Evolutionary conservation across 2,888 invertebrate genomes (phyloP).

Genomic region (Melieria omissa): DNA sequence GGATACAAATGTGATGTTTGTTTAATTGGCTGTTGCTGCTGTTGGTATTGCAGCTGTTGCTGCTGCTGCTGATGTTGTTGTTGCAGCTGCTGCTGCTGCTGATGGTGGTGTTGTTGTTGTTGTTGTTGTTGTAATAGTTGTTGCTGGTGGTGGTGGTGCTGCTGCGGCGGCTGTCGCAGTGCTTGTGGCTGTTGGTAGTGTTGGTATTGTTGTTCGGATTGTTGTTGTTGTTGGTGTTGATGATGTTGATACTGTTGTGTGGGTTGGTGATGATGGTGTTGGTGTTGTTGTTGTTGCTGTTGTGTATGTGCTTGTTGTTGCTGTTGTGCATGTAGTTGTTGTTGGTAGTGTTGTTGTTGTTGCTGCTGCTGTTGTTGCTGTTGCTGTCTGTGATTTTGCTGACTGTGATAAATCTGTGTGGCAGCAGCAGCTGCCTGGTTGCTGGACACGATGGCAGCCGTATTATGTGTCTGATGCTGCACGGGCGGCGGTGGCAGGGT

Average conservation of each 20-base stretch:
- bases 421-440: conserved; percentile 55
- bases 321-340: conserved; percentile 47
- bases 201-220: conserved; percentile 43
- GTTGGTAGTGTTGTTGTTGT: conserved; percentile 46
- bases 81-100: conserved; percentile 46
- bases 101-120: conserved; percentile 47
- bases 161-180: conserved; percentile 46
- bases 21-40: conserved; percentile 59
- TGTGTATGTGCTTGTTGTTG: conserved; percentile 38
- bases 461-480: conserved; percentile 67
- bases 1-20: conserved; percentile 66
- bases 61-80: conserved; percentile 49
- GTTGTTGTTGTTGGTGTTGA: conserved; percentile 47
- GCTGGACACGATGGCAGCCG: conserved; percentile 63
- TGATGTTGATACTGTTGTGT: conserved; percentile 51
- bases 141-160: conserved; percentile 50
- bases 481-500: conserved; percentile 64
- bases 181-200: conserved; percentile 45
- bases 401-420: conserved; percentile 50
- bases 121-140: conserved; percentile 49
- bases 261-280: conserved; percentile 51
- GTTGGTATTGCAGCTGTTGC: conserved; percentile 49
- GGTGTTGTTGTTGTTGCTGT: conserved; percentile 50
- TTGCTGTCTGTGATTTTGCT: conserved; percentile 49
- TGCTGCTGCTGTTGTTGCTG: conserved; percentile 52